phyloP scores from a whole-genome alignment of 2,113 vertebrate species.

The Cyrtonyx montezumae region DNA sequence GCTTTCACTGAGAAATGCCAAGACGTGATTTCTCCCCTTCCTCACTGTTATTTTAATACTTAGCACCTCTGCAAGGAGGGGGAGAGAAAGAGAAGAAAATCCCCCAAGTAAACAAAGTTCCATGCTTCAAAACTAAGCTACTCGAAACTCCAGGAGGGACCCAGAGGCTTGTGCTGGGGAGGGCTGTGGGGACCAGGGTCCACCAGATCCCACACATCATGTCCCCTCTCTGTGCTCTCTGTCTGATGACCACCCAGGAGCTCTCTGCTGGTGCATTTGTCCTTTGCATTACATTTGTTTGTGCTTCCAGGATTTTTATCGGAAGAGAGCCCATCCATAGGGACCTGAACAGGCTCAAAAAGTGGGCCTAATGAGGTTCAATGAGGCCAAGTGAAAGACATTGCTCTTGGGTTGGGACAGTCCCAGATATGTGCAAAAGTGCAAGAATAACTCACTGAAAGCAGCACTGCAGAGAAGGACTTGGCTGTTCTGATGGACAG shows the following conservation, averaged over 20 bases:
- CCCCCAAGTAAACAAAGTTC: background rate
- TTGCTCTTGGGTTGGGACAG: too few species aligned
- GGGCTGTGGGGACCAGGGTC: background rate
- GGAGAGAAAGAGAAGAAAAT: conserved; percentile 6
- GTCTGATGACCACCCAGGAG: background rate
- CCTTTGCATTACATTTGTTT: background rate
- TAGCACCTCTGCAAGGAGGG: background rate
- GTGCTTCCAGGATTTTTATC: background rate
- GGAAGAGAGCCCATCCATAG: too few species aligned
- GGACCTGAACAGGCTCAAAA: too few species aligned
- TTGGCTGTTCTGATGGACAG: too few species aligned
- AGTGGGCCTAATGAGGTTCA: too few species aligned
- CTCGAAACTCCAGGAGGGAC: background rate
- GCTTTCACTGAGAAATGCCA: conserved; percentile 41
- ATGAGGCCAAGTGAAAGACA: too few species aligned
- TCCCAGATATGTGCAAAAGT: too few species aligned
- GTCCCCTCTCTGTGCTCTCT: background rate
- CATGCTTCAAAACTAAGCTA: background rate
- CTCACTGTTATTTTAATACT: conserved; percentile 11
- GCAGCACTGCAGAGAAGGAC: too few species aligned
- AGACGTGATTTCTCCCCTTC: conserved; percentile 40
- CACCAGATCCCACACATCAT: background rate
- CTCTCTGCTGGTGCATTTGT: background rate
- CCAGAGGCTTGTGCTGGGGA: background rate
- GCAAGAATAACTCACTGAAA: too few species aligned